Evolutionary conservation across 2,797 vertebrate species (phyloP).

Genomic region (Geotrypetes seraphini): DNA sequence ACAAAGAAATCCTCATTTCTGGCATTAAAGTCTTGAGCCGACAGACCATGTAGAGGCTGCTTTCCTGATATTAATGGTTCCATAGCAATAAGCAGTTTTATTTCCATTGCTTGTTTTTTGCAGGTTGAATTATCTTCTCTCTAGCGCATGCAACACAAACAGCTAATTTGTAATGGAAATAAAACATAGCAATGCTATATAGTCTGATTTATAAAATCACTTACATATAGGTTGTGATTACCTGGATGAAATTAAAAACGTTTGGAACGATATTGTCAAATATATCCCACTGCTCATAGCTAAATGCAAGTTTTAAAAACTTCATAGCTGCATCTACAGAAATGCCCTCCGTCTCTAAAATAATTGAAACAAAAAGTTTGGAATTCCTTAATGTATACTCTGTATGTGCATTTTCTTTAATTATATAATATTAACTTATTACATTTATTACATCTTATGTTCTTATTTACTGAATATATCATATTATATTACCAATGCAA

Average conservation of each 20-base stretch:
- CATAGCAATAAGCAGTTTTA: slow-evolving; percentile 62
- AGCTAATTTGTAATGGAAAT: too few species aligned
- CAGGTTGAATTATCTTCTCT: slow-evolving; percentile 43
- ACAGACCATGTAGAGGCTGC: slow-evolving; percentile 27
- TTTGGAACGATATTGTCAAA: slow-evolving; percentile 56
- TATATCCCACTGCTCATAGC: slow-evolving; percentile 67
- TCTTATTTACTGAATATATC: too few species aligned
- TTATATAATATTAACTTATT: too few species aligned
- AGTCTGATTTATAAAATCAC: too few species aligned
- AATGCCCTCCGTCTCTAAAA: slow-evolving; percentile 61
- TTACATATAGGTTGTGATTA: slow-evolving; percentile 28
- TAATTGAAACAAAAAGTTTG: slow-evolving; percentile 18
- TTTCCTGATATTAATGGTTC: slow-evolving; percentile 49
- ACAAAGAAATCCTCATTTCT: background rate
- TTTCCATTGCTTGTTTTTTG: slow-evolving; percentile 66
- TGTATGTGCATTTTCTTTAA: too few species aligned
- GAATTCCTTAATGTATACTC: too few species aligned
- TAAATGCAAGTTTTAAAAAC: slow-evolving; percentile 80
- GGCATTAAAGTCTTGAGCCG: slow-evolving; percentile 9
- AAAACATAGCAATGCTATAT: background rate
- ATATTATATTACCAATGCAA: too few species aligned
- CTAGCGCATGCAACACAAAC: slow-evolving; percentile 35
- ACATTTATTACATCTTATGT: too few species aligned
- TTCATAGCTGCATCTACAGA: slow-evolving; percentile 64
- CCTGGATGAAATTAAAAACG: slow-evolving; percentile 65